Percentiles rank a stretch among this genome's conserved stretches.
Evolutionary conservation across 2,888 invertebrate species (phyloP).

Genomic region (Disparrhopalites patrizii): DNA sequence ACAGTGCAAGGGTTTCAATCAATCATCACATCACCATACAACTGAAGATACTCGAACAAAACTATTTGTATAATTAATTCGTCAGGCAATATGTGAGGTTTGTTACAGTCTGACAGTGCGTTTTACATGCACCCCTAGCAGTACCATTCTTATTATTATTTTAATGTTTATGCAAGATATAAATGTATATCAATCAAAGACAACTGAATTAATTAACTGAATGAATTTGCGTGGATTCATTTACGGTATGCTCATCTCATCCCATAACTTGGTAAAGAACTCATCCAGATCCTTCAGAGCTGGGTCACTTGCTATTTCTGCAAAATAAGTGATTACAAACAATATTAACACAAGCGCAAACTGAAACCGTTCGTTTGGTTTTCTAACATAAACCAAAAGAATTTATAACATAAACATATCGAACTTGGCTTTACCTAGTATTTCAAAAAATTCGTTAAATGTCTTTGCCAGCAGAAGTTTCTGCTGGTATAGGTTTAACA

Average conservation of each 20-base stretch:
- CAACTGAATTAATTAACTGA: conserved; percentile 1
- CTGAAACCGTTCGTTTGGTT: too few species aligned
- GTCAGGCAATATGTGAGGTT: too few species aligned
- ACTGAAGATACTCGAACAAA: too few species aligned
- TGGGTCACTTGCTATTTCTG: conserved; percentile 37
- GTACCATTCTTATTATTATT: too few species aligned
- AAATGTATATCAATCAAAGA: conserved; percentile 1
- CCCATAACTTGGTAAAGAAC: conserved; percentile 26
- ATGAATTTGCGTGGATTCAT: neutral
- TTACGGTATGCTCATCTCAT: conserved; percentile 15
- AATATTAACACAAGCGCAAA: conserved; percentile 1
- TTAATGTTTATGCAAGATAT: neutral
- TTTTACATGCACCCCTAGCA: too few species aligned
- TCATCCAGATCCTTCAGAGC: conserved; percentile 31
- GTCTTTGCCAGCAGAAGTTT: conserved; percentile 86
- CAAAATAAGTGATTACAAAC: neutral
- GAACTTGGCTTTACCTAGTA: conserved; percentile 60
- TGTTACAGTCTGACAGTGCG: too few species aligned
- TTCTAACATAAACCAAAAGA: neutral
- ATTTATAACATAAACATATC: neutral
- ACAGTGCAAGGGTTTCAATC: too few species aligned
- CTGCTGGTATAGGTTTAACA: conserved; percentile 76
- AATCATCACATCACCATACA: neutral
- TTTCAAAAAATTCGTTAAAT: conserved; percentile 89
- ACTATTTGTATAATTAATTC: too few species aligned